These are phyloP conservation scores for Diploscapter pachys DNA, from an alignment of 1,140 invertebrate genomes.

Conservation along the genomic window DNA sequence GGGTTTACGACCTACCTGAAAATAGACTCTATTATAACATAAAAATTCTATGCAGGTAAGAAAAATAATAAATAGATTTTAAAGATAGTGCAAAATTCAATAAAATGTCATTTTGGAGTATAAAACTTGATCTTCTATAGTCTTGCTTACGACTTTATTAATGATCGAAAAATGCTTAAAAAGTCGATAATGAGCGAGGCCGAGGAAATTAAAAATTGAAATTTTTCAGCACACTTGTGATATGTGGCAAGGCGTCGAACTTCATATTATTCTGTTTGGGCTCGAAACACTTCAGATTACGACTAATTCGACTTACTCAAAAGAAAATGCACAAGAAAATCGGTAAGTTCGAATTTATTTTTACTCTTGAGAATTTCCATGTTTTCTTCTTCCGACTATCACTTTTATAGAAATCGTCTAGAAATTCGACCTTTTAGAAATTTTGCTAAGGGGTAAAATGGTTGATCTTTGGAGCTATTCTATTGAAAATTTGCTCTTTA, in stretches of 20 bases:
- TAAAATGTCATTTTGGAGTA: neutral
- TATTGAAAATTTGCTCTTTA: no score
- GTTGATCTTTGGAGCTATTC: no score
- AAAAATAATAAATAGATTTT: neutral
- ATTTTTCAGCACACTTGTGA: slow-evolving; percentile 48
- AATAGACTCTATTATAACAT: slow-evolving; percentile 39
- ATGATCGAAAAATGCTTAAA: no score
- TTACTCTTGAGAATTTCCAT: no score
- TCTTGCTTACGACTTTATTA: no score
- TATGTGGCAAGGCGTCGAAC: slow-evolving; percentile 54
- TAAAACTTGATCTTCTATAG: no score
- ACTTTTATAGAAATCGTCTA: no score
- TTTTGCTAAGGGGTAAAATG: no score
- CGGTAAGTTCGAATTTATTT: slow-evolving; percentile 22
- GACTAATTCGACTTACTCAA: slow-evolving; percentile 49
- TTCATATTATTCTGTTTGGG: slow-evolving; percentile 57
- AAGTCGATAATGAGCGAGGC: neutral
- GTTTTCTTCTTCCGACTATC: no score
- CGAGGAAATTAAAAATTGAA: slow-evolving; percentile 14
- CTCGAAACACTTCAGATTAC: slow-evolving; percentile 53
- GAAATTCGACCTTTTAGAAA: no score
- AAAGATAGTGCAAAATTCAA: neutral
- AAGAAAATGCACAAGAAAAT: slow-evolving; percentile 54
- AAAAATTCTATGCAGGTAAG: slow-evolving; percentile 39
- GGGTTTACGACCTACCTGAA: slow-evolving; percentile 22